These are phyloP conservation scores for Venusia cambrica DNA, from an alignment of 2,888 invertebrate species.

Conservation along the genomic window DNA sequence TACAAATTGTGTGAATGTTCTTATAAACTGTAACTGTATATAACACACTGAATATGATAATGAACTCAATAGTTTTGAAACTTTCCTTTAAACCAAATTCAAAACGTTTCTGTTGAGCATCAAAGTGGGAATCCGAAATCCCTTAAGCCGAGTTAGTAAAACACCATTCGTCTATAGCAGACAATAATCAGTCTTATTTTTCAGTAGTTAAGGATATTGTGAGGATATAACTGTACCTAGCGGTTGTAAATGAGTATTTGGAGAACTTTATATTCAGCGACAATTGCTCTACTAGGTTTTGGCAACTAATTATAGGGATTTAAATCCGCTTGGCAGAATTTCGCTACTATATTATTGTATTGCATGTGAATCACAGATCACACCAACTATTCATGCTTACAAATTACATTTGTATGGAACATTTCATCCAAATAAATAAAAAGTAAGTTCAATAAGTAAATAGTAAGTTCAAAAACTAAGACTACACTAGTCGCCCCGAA, in stretches of 20 bases:
- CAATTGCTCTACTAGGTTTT: slow-evolving; percentile 72
- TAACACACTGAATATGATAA: too few species aligned
- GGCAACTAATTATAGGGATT: slow-evolving; percentile 69
- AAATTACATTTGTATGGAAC: too few species aligned
- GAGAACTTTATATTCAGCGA: slow-evolving; percentile 72
- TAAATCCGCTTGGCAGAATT: slow-evolving; percentile 53
- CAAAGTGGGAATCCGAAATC: slow-evolving; percentile 72
- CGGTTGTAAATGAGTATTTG: slow-evolving; percentile 53
- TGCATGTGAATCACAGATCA: too few species aligned
- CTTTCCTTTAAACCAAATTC: slow-evolving; percentile 60
- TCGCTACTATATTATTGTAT: slow-evolving; percentile 31
- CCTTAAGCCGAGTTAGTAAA: slow-evolving; percentile 67
- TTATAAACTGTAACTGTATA: too few species aligned
- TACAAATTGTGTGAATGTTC: too few species aligned
- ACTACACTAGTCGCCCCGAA: too few species aligned
- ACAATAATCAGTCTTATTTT: slow-evolving; percentile 31
- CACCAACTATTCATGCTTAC: too few species aligned
- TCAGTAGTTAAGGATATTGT: slow-evolving; percentile 26
- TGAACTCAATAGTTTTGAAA: slow-evolving; percentile 62
- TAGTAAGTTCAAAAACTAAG: too few species aligned
- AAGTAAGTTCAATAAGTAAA: too few species aligned
- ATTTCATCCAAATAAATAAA: too few species aligned
- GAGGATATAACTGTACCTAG: slow-evolving; percentile 28
- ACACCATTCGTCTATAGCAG: slow-evolving; percentile 36
- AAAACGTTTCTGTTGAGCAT: slow-evolving; percentile 66